Evolutionary conservation across 2,113 vertebrate species (phyloP).

Genomic region (Oncorhynchus masou): DNA sequence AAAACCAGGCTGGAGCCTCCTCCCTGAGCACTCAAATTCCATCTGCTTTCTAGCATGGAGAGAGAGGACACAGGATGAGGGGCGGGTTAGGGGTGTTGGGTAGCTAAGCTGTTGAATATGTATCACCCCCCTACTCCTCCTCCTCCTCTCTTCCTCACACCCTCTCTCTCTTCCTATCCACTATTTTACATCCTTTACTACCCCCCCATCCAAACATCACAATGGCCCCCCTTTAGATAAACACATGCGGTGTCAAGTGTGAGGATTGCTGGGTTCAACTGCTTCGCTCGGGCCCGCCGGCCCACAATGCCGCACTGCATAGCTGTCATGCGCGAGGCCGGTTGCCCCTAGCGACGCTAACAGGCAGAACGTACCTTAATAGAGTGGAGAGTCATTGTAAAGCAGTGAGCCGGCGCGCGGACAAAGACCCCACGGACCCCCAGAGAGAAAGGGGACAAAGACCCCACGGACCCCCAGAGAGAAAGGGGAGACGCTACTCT

Average conservation of each 20-base stretch:
- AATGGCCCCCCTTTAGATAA: slow-evolving; percentile 92
- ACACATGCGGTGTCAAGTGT: slow-evolving; percentile 99
- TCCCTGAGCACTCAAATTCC: slow-evolving; percentile 83
- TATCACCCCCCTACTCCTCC: slow-evolving; percentile 68
- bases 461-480: too few species aligned
- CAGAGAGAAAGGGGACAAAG: slow-evolving; percentile 49
- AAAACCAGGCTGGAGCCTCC: slow-evolving; percentile 86
- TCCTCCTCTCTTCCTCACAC: slow-evolving; percentile 38
- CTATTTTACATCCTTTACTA: slow-evolving; percentile 65
- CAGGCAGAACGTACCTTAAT: slow-evolving; percentile 99
- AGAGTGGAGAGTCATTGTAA: slow-evolving; percentile 99
- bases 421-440: slow-evolving; percentile 86
- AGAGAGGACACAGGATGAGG: slow-evolving; percentile 45
- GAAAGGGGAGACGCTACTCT: slow-evolving; percentile 76
- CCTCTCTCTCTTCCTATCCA: slow-evolving; percentile 19
- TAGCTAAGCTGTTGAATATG: slow-evolving; percentile 91
- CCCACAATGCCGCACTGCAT: slow-evolving; percentile 89
- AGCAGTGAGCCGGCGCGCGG: slow-evolving; percentile 89
- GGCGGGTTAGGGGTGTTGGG: neutral
- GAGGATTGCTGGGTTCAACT: slow-evolving; percentile 87
- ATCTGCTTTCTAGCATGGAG: slow-evolving; percentile 75
- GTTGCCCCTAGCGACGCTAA: slow-evolving; percentile 98
- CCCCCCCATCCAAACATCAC: slow-evolving; percentile 75
- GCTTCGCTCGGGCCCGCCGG: slow-evolving; percentile 80
- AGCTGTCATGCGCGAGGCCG: slow-evolving; percentile 94